A percentile compares a stretch with the other conserved stretches of the same genome.
These are phyloP conservation scores for Pristionchus exspectatus DNA, from an alignment of 2,888 invertebrate species.

Conservation along the genomic window DNA sequence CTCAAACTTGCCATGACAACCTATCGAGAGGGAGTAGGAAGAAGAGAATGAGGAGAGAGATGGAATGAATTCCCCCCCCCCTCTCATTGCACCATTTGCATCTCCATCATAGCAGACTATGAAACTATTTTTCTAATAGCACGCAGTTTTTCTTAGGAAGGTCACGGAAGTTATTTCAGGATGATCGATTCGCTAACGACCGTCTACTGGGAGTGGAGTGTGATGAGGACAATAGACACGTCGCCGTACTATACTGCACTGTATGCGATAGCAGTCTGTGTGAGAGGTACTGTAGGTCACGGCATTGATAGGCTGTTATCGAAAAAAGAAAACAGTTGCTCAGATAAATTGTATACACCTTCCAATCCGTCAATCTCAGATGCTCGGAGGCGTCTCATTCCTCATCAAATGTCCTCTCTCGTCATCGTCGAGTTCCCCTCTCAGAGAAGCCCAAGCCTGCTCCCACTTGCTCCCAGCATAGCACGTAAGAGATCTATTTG, in stretches of 20 bases:
- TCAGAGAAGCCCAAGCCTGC: conserved; percentile 83
- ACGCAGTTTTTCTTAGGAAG: not conserved
- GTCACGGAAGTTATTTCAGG: not conserved
- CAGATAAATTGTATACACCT: not conserved
- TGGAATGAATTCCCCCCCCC: not conserved
- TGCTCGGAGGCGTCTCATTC: conserved; percentile 82
- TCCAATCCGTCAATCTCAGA: conserved; percentile 71
- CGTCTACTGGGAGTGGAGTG: conserved; percentile 79
- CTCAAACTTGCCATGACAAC: not conserved
- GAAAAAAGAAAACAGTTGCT: conserved; percentile 68
- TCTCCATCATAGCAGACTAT: not conserved
- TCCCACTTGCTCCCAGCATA: conserved; percentile 82
- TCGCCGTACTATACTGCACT: conserved; percentile 83
- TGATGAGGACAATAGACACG: conserved; percentile 83
- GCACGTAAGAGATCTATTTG: conserved; percentile 77
- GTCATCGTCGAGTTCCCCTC: conserved; percentile 82
- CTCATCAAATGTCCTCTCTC: conserved; percentile 82
- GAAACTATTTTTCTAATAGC: too few species aligned
- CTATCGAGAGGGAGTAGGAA: not conserved
- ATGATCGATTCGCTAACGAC: conserved; percentile 59
- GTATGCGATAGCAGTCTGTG: conserved; percentile 83
- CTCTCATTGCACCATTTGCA: not conserved
- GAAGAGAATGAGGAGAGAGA: not conserved
- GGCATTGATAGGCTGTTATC: conserved; percentile 79
- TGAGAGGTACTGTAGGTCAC: conserved; percentile 54